These are phyloP conservation scores for Formica aserva DNA, from an alignment of 2,888 invertebrate species.

Conservation along the genomic window DNA sequence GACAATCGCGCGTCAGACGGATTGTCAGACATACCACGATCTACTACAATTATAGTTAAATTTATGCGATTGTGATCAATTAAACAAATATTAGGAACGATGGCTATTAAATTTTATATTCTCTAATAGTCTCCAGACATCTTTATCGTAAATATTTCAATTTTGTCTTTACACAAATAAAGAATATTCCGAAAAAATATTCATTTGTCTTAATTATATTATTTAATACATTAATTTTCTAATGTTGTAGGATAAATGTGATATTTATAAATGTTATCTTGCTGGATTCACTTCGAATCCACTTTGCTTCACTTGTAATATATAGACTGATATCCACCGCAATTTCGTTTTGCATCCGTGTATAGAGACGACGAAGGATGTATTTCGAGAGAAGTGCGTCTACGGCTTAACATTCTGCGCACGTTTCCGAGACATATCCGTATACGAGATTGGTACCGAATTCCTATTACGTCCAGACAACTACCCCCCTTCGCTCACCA, in stretches of 20 bases:
- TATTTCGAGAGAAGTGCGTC: conserved; percentile 28
- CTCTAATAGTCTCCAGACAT: background rate
- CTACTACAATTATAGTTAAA: conserved; percentile 56
- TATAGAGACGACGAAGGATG: conserved; percentile 21
- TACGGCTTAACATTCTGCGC: conserved; percentile 60
- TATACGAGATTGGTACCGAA: conserved; percentile 68
- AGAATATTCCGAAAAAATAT: background rate
- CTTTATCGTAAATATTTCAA: background rate
- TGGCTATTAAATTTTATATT: conserved; percentile 1
- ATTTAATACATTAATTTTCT: background rate
- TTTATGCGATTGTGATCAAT: conserved; percentile 59
- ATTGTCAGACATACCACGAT: conserved; percentile 65
- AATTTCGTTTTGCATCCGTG: conserved; percentile 12
- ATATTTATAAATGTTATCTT: background rate
- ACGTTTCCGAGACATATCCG: conserved; percentile 66
- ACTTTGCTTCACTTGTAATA: background rate
- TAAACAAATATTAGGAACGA: conserved; percentile 40
- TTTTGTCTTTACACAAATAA: background rate
- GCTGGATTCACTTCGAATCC: background rate
- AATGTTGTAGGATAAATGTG: background rate
- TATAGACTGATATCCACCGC: background rate
- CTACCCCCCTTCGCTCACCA: conserved; percentile 48
- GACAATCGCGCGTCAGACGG: conserved; percentile 70
- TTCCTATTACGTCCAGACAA: conserved; percentile 66
- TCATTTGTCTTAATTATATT: background rate